Evolutionary conservation across 2,888 invertebrate species (phyloP).

Genomic region (Oconnorella tubifera): DNA sequence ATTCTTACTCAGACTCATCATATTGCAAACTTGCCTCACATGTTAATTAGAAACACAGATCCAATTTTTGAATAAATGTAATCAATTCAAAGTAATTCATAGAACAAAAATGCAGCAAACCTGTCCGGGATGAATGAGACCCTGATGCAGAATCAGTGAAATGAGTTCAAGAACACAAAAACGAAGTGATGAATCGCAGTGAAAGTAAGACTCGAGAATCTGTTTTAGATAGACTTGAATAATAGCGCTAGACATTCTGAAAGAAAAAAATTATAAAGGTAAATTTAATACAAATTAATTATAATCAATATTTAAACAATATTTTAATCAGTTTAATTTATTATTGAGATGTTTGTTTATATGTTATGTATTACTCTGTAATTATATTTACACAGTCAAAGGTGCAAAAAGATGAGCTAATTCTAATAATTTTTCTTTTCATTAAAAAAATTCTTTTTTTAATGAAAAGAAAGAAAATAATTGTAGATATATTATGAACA

Average conservation of each 20-base stretch:
- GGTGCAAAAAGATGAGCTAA: too few relatives aligned
- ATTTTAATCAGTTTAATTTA: neutral
- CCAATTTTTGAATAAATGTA: neutral
- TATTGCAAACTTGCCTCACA: too few relatives aligned
- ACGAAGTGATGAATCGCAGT: neutral
- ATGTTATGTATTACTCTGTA: too few relatives aligned
- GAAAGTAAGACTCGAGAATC: constrained; percentile 11
- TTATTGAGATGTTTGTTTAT: neutral
- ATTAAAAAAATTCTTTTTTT: too few relatives aligned
- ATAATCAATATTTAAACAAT: neutral
- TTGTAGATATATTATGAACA: too few relatives aligned
- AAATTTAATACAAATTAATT: neutral
- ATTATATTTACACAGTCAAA: too few relatives aligned
- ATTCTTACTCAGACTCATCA: too few relatives aligned
- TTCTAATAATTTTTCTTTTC: too few relatives aligned
- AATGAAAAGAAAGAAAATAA: too few relatives aligned
- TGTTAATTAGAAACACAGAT: neutral
- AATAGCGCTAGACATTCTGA: constrained; percentile 12
- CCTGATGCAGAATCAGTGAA: constrained; percentile 13
- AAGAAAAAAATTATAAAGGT: neutral
- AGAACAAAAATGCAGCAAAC: too few relatives aligned
- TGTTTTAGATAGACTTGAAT: constrained; percentile 13
- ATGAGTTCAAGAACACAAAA: constrained; percentile 7
- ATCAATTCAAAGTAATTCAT: too few relatives aligned
- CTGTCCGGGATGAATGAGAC: constrained; percentile 16